Conservation (phyloP, 37 sponge, comb jelly and placozoan genomes). For the Halisarca cf. caerulea region DNA sequence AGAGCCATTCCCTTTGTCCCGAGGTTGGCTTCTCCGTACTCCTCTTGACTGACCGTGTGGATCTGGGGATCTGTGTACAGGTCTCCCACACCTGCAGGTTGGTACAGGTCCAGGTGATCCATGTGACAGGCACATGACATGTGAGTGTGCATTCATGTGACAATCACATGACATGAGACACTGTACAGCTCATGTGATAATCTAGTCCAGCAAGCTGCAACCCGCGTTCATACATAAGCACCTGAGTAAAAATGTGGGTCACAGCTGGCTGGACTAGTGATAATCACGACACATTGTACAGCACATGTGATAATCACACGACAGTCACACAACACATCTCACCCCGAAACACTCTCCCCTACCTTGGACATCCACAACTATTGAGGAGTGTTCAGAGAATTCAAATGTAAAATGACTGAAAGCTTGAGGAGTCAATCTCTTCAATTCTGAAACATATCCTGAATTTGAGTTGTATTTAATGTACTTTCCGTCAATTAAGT, state of each 20-base stretch:
- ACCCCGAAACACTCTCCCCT: too few relatives aligned
- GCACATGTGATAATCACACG: too few relatives aligned
- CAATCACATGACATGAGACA: too few relatives aligned
- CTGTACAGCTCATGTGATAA: too few relatives aligned
- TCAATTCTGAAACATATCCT: slow-evolving; percentile 78
- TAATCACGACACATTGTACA: too few relatives aligned
- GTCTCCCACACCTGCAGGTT: slow-evolving; percentile 82
- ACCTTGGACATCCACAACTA: slow-evolving; percentile 97
- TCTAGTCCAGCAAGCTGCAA: too few relatives aligned
- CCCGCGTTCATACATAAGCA: too few relatives aligned
- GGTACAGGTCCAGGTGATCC: neutral
- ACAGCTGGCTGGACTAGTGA: too few relatives aligned
- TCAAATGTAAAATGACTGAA: slow-evolving; percentile 97
- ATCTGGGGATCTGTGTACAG: slow-evolving; percentile 97
- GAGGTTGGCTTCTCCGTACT: slow-evolving; percentile 86
- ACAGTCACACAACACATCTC: too few relatives aligned
- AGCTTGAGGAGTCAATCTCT: slow-evolving; percentile 86
- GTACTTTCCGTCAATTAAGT: slow-evolving; percentile 87
- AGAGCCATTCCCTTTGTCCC: slow-evolving; percentile 90
- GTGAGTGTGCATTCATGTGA: too few relatives aligned
- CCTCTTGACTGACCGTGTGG: slow-evolving; percentile 73
- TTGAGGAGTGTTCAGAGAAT: slow-evolving; percentile 72
- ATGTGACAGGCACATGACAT: too few relatives aligned
- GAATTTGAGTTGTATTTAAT: slow-evolving; percentile 94
- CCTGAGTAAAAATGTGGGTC: too few relatives aligned